Evolutionary conservation across 2,113 vertebrate genomes (phyloP).

Genomic region (Pyrgilauda ruficollis): DNA sequence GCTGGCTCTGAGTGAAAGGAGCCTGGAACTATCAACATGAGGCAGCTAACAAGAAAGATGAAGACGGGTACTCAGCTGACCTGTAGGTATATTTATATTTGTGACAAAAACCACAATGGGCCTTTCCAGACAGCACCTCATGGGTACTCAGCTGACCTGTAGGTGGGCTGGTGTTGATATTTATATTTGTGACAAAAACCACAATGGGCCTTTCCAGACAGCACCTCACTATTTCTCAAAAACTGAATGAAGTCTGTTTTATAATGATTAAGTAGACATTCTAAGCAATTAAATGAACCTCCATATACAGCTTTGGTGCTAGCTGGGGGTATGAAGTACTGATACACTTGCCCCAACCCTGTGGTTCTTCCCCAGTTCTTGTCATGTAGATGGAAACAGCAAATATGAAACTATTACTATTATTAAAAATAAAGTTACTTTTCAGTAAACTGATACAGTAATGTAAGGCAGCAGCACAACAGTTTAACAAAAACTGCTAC

Average conservation of each 20-base stretch:
- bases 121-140: not conserved
- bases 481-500: not conserved
- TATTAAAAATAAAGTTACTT: not conserved
- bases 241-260: not conserved
- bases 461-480: not conserved
- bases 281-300: not conserved
- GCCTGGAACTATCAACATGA: not conserved
- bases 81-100: not conserved
- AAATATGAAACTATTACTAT: not conserved
- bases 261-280: not conserved
- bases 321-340: not conserved
- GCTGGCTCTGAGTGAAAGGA: not conserved
- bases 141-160: accelerated
- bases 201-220: not conserved
- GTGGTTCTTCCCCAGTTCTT: not conserved
- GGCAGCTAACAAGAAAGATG: not conserved
- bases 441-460: not conserved
- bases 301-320: not conserved
- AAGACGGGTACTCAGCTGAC: accelerated
- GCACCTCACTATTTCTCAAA: not conserved
- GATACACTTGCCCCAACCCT: not conserved
- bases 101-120: not conserved
- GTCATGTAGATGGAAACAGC: not conserved
- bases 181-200: not conserved
- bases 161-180: too few species aligned